A percentile compares a stretch with the other conserved stretches of the same genome.
phyloP scores from a whole-genome alignment of 2,113 vertebrate species.

The Ancistrus triradiatus region DNA sequence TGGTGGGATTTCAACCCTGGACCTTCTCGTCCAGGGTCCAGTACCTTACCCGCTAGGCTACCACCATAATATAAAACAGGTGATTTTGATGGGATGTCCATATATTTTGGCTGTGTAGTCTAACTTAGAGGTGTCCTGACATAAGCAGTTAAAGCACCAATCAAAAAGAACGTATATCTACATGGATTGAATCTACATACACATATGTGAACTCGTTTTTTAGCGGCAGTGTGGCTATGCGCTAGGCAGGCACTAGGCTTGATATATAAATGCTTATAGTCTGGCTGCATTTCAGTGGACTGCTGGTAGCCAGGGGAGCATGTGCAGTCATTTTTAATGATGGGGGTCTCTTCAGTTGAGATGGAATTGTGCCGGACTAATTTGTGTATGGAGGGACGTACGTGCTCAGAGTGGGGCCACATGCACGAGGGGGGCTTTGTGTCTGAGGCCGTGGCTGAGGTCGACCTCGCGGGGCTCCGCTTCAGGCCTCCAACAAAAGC shows the following conservation, averaged over 20 bases:
- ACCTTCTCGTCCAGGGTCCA: no score
- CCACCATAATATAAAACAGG: no score
- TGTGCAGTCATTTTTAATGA: constrained; percentile 48
- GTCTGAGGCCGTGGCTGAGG: constrained; percentile 62
- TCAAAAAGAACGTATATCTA: no score
- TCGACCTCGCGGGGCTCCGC: constrained; percentile 72
- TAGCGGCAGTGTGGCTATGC: not conserved
- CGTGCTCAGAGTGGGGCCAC: constrained; percentile 53
- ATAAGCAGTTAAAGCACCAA: no score
- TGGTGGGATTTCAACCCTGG: no score
- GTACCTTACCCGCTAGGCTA: no score
- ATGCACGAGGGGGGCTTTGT: constrained; percentile 64
- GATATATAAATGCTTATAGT: no score
- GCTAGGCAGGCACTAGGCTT: constrained; percentile 2
- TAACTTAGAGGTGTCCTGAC: no score
- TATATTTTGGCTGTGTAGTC: no score
- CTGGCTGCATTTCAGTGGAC: constrained; percentile 23
- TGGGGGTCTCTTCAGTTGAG: constrained; percentile 36
- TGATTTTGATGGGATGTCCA: no score
- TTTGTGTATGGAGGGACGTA: constrained; percentile 48
- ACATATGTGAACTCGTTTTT: not conserved
- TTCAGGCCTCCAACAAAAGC: constrained; percentile 70
- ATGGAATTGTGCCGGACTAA: constrained; percentile 63
- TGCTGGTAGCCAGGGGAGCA: constrained; percentile 15
- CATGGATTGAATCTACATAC: no score